Percentiles rank a stretch among this genome's conserved stretches.
These are phyloP conservation scores for Macropodus opercularis DNA, from an alignment of 2,797 vertebrate species.

Conservation along the genomic window DNA sequence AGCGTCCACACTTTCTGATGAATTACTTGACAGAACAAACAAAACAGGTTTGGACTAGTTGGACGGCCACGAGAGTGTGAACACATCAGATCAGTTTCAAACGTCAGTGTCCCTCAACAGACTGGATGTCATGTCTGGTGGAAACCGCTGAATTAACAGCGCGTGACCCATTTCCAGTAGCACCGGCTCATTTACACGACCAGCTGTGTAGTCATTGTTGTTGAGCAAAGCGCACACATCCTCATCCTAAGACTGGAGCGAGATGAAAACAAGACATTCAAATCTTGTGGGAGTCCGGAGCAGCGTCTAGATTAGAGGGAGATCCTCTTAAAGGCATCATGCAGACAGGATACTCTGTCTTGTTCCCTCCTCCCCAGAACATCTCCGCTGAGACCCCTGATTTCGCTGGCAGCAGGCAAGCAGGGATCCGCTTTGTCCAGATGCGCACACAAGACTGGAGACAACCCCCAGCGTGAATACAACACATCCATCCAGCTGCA, in stretches of 20 bases:
- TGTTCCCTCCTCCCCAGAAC: constrained; percentile 62
- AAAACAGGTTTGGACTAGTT: too few relatives aligned
- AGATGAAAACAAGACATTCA: constrained; percentile 31
- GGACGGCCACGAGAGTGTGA: constrained; percentile 10
- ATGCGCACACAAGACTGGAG: constrained; percentile 23
- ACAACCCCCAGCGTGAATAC: constrained; percentile 33
- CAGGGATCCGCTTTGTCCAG: constrained; percentile 58
- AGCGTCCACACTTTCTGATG: neutral
- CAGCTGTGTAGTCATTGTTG: constrained; percentile 40
- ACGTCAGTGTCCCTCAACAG: constrained; percentile 29
- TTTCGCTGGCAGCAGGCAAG: constrained; percentile 63
- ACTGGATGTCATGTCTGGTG: constrained; percentile 36
- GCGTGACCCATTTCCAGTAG: constrained; percentile 47
- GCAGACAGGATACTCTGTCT: constrained; percentile 60
- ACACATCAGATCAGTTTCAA: constrained; percentile 38
- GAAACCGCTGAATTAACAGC: constrained; percentile 37
- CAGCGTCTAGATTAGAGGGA: constrained; percentile 66
- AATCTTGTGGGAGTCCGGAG: constrained; percentile 51
- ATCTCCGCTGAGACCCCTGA: constrained; percentile 70
- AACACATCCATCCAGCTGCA: constrained; percentile 45
- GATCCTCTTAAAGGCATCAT: constrained; percentile 67
- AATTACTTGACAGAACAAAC: neutral
- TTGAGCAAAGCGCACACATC: constrained; percentile 5
- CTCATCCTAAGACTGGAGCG: constrained; percentile 24
- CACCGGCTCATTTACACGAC: constrained; percentile 41